phyloP scores from a whole-genome alignment of 2,888 invertebrate species.

The Ommatoiulus sabulosus region DNA sequence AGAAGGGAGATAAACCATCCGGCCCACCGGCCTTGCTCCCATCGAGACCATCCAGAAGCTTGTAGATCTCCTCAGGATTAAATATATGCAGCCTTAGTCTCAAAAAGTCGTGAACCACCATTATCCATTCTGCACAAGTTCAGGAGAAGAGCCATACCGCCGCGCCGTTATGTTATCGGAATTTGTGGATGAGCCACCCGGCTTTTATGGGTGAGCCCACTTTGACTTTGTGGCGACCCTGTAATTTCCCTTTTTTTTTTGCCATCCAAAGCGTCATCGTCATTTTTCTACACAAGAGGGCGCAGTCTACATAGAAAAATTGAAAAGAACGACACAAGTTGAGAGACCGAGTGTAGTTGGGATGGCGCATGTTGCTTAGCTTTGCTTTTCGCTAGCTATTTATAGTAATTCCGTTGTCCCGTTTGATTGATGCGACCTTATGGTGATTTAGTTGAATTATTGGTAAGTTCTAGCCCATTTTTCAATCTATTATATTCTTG shows the following conservation, averaged over 20 bases:
- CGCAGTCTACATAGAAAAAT: background rate
- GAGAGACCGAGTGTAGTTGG: background rate
- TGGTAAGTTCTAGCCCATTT: background rate
- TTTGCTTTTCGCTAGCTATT: background rate
- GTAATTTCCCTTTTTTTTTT: background rate
- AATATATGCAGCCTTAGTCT: too few relatives aligned
- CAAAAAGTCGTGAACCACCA: too few relatives aligned
- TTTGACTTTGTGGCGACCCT: background rate
- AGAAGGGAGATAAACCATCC: too few relatives aligned
- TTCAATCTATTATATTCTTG: background rate
- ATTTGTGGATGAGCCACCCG: too few relatives aligned
- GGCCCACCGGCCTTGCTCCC: too few relatives aligned
- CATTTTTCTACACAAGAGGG: background rate
- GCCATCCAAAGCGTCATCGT: background rate
- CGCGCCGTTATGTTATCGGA: too few relatives aligned
- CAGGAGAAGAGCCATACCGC: too few relatives aligned
- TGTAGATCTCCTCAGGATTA: too few relatives aligned
- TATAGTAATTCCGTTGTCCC: background rate
- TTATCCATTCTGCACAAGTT: too few relatives aligned
- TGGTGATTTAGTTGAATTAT: constrained; percentile 18
- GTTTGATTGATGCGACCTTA: background rate
- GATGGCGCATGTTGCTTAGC: background rate
- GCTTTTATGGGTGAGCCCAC: too few relatives aligned
- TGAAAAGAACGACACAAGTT: constrained; percentile 16
- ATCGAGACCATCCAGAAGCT: too few relatives aligned